phyloP scores from a whole-genome alignment of 2,888 invertebrate genomes.

The Stomorhina lunata region DNA sequence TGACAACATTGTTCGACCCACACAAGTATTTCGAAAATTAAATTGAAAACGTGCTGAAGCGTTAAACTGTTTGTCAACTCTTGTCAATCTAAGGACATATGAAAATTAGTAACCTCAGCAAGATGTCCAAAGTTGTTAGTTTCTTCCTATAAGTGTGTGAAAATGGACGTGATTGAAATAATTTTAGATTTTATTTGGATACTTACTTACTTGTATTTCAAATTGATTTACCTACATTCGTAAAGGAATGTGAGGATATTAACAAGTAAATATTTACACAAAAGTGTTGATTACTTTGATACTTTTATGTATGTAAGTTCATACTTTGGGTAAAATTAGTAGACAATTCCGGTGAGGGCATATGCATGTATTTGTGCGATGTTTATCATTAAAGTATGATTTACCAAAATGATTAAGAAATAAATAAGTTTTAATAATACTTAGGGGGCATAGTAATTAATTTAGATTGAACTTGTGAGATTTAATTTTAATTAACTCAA shows the following conservation, averaged over 20 bases:
- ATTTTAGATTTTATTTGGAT: slow-evolving; percentile 25
- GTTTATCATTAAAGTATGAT: neutral
- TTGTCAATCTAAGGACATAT: slow-evolving; percentile 77
- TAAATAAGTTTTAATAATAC: neutral
- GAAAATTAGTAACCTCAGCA: slow-evolving; percentile 73
- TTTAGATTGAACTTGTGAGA: neutral
- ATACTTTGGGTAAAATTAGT: neutral
- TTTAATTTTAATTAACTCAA: neutral
- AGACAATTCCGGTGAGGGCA: neutral
- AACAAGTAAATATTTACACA: slow-evolving; percentile 16
- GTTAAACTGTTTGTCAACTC: slow-evolving; percentile 80
- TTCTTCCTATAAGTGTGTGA: too few relatives aligned
- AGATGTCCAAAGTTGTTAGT: slow-evolving; percentile 72
- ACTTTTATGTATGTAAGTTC: neutral
- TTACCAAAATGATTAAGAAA: neutral
- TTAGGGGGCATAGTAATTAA: neutral
- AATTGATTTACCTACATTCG: slow-evolving; percentile 23
- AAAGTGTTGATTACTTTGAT: slow-evolving; percentile 24
- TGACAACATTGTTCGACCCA: slow-evolving; percentile 54
- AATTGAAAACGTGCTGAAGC: slow-evolving; percentile 80
- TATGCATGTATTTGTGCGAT: neutral
- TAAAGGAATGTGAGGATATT: neutral
- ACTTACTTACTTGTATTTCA: neutral
- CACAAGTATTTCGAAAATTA: slow-evolving; percentile 71
- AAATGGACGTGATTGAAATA: slow-evolving; percentile 62